phyloP scores from a whole-genome alignment of 2,113 vertebrate genomes.

The cat (Felis catus) region DNA sequence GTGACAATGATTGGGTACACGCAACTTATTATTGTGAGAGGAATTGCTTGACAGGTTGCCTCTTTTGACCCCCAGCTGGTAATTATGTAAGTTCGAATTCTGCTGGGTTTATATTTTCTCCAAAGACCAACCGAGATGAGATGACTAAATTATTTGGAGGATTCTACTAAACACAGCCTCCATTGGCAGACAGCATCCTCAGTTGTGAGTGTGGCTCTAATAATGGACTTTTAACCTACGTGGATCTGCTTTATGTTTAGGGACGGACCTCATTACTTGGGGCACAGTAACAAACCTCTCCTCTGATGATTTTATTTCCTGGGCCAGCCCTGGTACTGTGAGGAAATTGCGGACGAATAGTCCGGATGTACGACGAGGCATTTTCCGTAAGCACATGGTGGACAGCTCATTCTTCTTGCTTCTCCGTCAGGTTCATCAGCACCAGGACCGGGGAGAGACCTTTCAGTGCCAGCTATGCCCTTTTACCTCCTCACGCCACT shows the following conservation, averaged over 20 bases:
- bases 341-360: fast-evolving
- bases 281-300: not conserved
- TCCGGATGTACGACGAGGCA: fast-evolving
- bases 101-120: slow-evolving; percentile 22
- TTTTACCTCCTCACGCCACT: slow-evolving; percentile 99
- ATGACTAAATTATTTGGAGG: not conserved
- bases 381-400: fast-evolving
- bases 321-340: not conserved
- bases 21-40: not conserved
- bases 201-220: not conserved
- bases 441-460: slow-evolving; percentile 99
- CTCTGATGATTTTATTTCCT: not conserved
- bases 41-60: not conserved
- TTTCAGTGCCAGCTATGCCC: slow-evolving; percentile 99
- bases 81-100: not conserved
- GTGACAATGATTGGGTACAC: not conserved
- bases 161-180: not conserved
- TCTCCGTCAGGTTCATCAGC: slow-evolving; percentile 95
- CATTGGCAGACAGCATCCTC: not conserved
- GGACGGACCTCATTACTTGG: not conserved
- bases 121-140: not conserved
- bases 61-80: not conserved
- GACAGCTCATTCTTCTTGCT: slow-evolving; percentile 53
- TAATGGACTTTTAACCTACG: slow-evolving; percentile 1
- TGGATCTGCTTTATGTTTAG: slow-evolving; percentile 43